A percentile compares a stretch with the other conserved stretches of the same genome.
phyloP scores from a whole-genome alignment of 2,797 vertebrate genomes.

The Coendou prehensilis region DNA sequence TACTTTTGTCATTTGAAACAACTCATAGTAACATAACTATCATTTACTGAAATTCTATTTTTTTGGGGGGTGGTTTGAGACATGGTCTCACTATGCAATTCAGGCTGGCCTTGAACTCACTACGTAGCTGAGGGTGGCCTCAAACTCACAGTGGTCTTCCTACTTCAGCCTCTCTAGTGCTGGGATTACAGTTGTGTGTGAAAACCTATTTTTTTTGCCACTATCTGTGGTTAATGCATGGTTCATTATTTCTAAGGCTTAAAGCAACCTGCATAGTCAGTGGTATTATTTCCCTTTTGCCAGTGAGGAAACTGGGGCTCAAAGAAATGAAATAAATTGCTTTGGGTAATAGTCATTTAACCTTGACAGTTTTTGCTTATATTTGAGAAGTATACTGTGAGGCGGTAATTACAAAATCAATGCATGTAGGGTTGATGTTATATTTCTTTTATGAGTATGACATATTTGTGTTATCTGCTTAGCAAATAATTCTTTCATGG shows the following conservation, averaged over 20 bases:
- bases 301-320: not conserved
- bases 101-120: not conserved
- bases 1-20: conserved; percentile 33
- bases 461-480: conserved; percentile 16
- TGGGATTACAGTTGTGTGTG: not conserved
- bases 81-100: not conserved
- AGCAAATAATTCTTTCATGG: not conserved
- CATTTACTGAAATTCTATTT: not conserved
- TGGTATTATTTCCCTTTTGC: not conserved
- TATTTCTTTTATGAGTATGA: conserved; percentile 15
- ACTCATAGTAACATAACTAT: not conserved
- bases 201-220: not conserved
- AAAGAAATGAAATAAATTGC: conserved; percentile 39
- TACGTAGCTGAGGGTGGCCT: not conserved
- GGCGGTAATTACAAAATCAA: conserved; percentile 37
- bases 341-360: conserved; percentile 27
- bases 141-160: not conserved
- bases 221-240: conserved; percentile 4
- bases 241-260: conserved; percentile 34
- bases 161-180: not conserved
- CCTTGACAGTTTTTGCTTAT: not conserved
- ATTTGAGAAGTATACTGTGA: conserved; percentile 1
- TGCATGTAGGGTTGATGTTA: not conserved
- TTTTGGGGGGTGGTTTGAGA: not conserved
- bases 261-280: not conserved